phyloP scores from a whole-genome alignment of 64 coral and sea anemone genomes.

The Acropora yongei region DNA sequence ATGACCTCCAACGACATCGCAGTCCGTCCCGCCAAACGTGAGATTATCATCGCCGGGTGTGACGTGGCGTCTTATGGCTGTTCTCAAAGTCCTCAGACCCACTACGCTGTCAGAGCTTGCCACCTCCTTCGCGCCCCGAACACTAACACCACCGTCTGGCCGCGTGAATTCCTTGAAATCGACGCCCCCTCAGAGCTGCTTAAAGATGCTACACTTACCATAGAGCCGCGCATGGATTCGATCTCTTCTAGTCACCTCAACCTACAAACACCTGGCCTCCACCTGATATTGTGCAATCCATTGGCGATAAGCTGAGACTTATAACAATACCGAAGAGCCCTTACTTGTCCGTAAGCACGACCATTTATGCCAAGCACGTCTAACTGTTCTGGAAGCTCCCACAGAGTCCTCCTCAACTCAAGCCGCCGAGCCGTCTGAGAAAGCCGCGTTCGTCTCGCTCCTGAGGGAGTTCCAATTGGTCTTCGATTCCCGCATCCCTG shows the following conservation, averaged over 20 bases:
- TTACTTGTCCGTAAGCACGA: conserved; percentile 19
- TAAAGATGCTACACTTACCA: conserved; percentile 36
- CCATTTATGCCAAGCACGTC: conserved; percentile 55
- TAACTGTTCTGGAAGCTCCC: not conserved
- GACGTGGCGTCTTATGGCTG: too few species aligned
- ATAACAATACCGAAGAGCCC: conserved; percentile 21
- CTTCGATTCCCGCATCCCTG: conserved; percentile 30
- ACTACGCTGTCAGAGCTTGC: too few species aligned
- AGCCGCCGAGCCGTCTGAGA: not conserved
- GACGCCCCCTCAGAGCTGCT: conserved; percentile 40
- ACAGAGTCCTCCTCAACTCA: not conserved
- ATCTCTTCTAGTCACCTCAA: conserved; percentile 31
- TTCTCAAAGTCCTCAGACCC: too few species aligned
- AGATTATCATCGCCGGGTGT: too few species aligned
- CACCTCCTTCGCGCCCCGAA: conserved; percentile 31
- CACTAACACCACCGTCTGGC: conserved; percentile 50
- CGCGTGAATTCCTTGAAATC: conserved; percentile 45
- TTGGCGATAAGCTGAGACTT: conserved; percentile 52
- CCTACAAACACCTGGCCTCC: conserved; percentile 45
- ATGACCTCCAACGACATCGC: too few species aligned
- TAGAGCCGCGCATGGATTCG: conserved; percentile 28
- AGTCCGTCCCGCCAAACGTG: too few species aligned
- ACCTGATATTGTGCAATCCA: conserved; percentile 36
- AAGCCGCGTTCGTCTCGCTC: not conserved
- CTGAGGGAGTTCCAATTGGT: conserved; percentile 21